Evolutionary conservation across 2,113 vertebrate species (phyloP), one percentile per base, ranked within the genome.

Genomic region (Nematolebias whitei): DNA sequence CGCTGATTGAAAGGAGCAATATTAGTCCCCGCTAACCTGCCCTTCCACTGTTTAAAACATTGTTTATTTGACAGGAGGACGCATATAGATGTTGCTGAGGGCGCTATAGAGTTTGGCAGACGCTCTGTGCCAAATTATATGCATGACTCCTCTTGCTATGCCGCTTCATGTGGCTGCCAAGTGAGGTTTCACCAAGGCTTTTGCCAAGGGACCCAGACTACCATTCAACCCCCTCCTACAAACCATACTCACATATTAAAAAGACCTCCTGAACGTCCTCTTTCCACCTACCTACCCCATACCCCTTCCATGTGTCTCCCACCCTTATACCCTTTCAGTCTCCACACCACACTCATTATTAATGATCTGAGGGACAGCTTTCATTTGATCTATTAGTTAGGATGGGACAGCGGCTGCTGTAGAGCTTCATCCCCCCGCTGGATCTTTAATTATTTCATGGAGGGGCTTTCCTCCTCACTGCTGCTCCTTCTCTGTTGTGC

Each of bases 341-440:
- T 81, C 85, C 83, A 78, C 66, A 76, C 84, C 83, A 66, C 73
- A 79, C 88, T 91, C 87, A 92, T 93, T 92, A 92, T 92, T 93
- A 89, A 93, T 91, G 89, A 86, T 91, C 89, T 88, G 84, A 91
- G 87, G 89, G 90, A 91, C 89, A 90, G 87, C 87, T 87, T 93
- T 88, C 87, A 91, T 92, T 92, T 92, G 89, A 93, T 92, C 91
- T 89, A 91, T 88, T 90, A 89, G 91, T 92, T 91, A 87, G 83
- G 80, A 86, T 62, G 78, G 86, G 82, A 87, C 74, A 68, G 76
- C 77, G 80, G 84, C 83, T 87, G 86, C 81, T 88, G 88, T 78
- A 85, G 82, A 73, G 84, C 88, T 79, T 79, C 82, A 82, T 91
- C 85, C 89, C 85, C 89, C 82, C 78, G 85, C 85, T 88, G 87